Evolutionary conservation across 2,888 invertebrate genomes (phyloP), one percentile per base, ranked within the genome.

Genomic region (Gasteruption jaculator): DNA sequence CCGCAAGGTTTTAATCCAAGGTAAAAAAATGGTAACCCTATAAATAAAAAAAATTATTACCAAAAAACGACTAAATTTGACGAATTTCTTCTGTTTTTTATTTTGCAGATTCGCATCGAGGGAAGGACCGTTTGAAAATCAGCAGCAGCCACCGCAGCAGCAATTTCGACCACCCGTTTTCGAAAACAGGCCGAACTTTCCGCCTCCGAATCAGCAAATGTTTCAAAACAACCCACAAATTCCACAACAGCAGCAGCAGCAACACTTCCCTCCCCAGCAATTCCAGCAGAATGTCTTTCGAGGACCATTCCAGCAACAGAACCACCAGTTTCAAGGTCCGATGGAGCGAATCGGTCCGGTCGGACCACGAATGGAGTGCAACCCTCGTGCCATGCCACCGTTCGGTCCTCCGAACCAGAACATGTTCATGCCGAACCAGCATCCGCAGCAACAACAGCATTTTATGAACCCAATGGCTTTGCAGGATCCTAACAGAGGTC

Each of bases 201-300:
- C 50, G 30, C 19, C 58, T 18, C 55, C 54, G 36, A 58, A 58
- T 43, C 61, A 61, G 38, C 62, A 55, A 39, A 54, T 61, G 20
- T 50, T 59, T 19, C 60, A 53, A 41, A 56, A 57, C 12, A 58
- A 52, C 27, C 40, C 27, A 38, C 54, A 53, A 38, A 52, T 43
- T 41, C 43, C 56, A 42, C 57, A 52, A 42, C 43, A 48, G 41
- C 61, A 53, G 38, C 48, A 53, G 22, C 60, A 57, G 38, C 62
- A 60, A 29, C 63, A 61, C 34, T 57, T 52, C 33, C 61, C 54
- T 33, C 51, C 56, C 4, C 31, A 36, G 5, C 67, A 61, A 29
- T 69, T 64, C 36, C 35, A 51, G 24, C 62, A 66, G 12, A 56
- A 52, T 19, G n/a, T n/a, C n/a, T n/a, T n/a, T n/a, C 53, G 61